A percentile compares a stretch with the other conserved stretches of the same genome.
These are phyloP conservation scores for Polypterus senegalus DNA, from an alignment of 2,113 vertebrate genomes.

Conservation along the genomic window DNA sequence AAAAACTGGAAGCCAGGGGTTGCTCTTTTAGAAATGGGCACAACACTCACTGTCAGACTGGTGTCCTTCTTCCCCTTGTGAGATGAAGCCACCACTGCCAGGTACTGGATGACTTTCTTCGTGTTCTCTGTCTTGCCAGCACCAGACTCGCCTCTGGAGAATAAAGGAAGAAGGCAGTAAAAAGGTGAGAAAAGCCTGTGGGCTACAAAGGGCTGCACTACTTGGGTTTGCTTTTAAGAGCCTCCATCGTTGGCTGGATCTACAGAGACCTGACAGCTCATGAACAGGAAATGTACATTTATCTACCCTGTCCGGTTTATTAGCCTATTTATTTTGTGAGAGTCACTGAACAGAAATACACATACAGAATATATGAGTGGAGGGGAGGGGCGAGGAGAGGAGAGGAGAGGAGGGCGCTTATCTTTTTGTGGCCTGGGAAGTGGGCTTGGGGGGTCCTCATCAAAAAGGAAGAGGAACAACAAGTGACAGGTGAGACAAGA, in stretches of 20 bases:
- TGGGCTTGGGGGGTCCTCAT: no score
- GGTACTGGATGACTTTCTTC: slow-evolving; percentile 96
- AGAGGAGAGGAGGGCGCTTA: no score
- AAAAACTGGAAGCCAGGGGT: background rate
- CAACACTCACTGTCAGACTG: slow-evolving; percentile 65
- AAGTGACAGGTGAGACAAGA: background rate
- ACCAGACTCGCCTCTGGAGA: slow-evolving; percentile 82
- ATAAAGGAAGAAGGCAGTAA: slow-evolving; percentile 6
- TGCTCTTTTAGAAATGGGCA: background rate
- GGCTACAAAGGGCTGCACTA: background rate
- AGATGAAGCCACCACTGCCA: slow-evolving; percentile 86
- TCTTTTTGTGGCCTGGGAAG: no score
- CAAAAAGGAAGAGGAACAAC: background rate
- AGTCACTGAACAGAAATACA: no score
- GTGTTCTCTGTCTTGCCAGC: slow-evolving; percentile 96
- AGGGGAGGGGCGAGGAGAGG: no score
- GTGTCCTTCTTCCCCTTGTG: slow-evolving; percentile 86
- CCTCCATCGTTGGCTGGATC: no score
- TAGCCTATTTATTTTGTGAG: no score
- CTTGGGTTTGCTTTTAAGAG: background rate
- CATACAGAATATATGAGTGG: no score
- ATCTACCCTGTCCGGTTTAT: no score
- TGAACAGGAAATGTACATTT: no score
- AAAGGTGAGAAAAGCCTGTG: background rate
- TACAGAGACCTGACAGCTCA: no score